Evolutionary conservation across 2,797 vertebrate species (phyloP).

Genomic region (Clarias platycephalus): DNA sequence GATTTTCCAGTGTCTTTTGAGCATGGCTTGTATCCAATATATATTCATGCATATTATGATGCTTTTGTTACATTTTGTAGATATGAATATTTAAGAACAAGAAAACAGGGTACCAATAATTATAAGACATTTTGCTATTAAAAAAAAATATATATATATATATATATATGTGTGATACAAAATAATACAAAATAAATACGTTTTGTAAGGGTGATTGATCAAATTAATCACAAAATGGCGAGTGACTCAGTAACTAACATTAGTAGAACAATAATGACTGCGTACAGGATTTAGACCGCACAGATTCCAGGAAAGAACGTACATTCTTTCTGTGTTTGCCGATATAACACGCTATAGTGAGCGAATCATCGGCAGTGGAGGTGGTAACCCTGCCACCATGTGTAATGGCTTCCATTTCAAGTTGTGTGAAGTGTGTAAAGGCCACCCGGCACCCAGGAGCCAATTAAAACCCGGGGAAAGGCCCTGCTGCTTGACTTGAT

Average conservation of each 20-base stretch:
- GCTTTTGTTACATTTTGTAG: not conserved
- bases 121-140: not conserved
- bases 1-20: no score
- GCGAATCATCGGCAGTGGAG: conserved; percentile 19
- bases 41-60: not conserved
- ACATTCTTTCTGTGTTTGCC: conserved; percentile 12
- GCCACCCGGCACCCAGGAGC: conserved; percentile 56
- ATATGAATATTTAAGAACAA: not conserved
- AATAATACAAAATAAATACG: not conserved
- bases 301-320: not conserved
- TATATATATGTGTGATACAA: no score
- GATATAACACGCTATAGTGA: not conserved
- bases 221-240: not conserved
- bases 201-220: not conserved
- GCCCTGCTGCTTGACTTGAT: conserved; percentile 66
- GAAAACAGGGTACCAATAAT: no score
- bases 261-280: not conserved
- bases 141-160: no score
- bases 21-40: not conserved
- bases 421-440: conserved; percentile 62
- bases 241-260: no score
- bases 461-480: conserved; percentile 71
- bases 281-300: not conserved
- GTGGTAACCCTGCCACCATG: conserved; percentile 56
- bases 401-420: conserved; percentile 66